phyloP scores from a whole-genome alignment of 2,113 vertebrate species.

The Zingel zingel region DNA sequence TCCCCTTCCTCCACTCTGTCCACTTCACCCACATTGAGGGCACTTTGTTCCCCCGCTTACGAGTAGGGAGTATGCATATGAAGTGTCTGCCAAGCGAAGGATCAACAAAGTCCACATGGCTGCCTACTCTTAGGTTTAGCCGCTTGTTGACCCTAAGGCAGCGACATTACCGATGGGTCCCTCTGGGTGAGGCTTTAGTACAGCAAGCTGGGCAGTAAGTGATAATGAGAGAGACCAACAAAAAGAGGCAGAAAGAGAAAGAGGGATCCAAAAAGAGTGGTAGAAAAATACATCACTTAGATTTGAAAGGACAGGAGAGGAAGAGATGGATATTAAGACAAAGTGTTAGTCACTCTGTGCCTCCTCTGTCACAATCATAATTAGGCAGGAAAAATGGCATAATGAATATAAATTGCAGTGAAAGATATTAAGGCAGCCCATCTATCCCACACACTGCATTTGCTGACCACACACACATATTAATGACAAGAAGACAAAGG shows the following conservation, averaged over 20 bases:
- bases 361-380: slow-evolving; percentile 41
- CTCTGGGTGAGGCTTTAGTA: background rate
- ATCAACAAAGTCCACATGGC: slow-evolving; percentile 40
- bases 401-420: slow-evolving; percentile 67
- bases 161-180: background rate
- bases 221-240: slow-evolving; percentile 8
- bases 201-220: background rate
- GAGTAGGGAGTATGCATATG: slow-evolving; percentile 34
- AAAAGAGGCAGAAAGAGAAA: background rate
- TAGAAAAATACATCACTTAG: slow-evolving; percentile 19
- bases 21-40: slow-evolving; percentile 45
- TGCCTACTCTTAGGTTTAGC: slow-evolving; percentile 36
- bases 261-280: background rate
- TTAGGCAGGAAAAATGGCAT: slow-evolving; percentile 55
- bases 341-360: slow-evolving; percentile 50
- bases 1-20: slow-evolving; percentile 18
- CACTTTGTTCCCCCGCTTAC: slow-evolving; percentile 50
- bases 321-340: slow-evolving; percentile 5
- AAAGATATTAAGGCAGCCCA: slow-evolving; percentile 57
- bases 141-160: slow-evolving; percentile 22
- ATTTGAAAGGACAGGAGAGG: slow-evolving; percentile 24
- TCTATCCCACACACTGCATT: slow-evolving; percentile 49
- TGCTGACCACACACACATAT: slow-evolving; percentile 17
- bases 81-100: slow-evolving; percentile 31
- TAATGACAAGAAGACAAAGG: slow-evolving; percentile 50